Evolutionary conservation across 2,797 vertebrate genomes (phyloP), one percentile per base, ranked within the genome.

Genomic region (Karalla daura): DNA sequence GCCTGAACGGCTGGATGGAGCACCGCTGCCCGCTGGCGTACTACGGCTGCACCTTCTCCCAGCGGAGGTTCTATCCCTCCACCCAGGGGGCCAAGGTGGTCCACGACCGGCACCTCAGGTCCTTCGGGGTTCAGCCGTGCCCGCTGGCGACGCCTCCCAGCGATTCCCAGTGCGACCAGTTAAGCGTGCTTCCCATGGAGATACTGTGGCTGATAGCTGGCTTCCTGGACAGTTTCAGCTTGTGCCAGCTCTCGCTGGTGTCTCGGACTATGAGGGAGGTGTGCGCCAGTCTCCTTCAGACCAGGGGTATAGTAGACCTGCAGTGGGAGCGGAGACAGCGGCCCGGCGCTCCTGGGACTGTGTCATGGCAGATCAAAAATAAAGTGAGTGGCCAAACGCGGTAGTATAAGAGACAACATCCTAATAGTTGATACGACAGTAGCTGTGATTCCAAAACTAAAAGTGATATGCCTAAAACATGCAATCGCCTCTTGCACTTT

Each of bases 1-100:
- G 98, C 64, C 96, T 99, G 69, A 99, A 98, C 24, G 97, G 98
- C 63, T 99, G 98, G 97, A 98, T 99, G 96, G 98, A 99, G 84
- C 96, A 97, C 77, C 94, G 97, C 56, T 99, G 98, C 78, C 98
- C 98, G 1, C 90, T 99, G 68, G 97, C 98, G 0, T 98, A 98
- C 91, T 99, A 99, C 54, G 98, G 98, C 70, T 99, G 98, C 86
- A 96, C 97, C 0, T 99, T 96, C 83, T 98, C 97, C 69, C 98
- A 99, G 71, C 93, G 96, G 74, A 94, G 96, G 86, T 96, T 99
- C 89, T 96, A 96, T 70, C 97, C 98, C 32, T 95, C 95, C 51
- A 87, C 87, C 13, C 91, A 91, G 74, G 96, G 95, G 37, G 95
- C 96, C 74, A 96, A 94, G 86, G 90, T 99, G 73, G 93, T 99